Base-by-base conservation (phyloP, 2,888 invertebrate species). In the Rhyacophila evoluta region DNA sequence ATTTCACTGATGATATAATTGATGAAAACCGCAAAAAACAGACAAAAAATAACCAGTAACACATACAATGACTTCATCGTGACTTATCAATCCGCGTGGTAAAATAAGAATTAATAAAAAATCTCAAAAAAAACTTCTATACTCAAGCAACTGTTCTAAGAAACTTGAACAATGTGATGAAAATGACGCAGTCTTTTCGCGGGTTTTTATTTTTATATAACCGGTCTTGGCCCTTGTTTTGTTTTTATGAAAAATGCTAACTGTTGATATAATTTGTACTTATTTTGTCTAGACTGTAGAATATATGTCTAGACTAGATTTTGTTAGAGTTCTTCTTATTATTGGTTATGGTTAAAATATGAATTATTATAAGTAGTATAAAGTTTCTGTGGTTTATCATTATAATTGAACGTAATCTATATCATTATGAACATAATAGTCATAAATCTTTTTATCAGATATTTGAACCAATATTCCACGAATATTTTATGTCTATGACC, bases 151-250 rank as follows among this genome's bases (percentile, higher is more conserved):
- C 19, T 10, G 10, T 55, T 55, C 55, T 19, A 10, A 55, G 55
- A 55, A 55, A 33, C 29, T 33, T 6, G 6, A 33, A 33, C 6
- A 33, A 33, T 4, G 10, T 19, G 25, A 25, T 55, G 25, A 55
- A 55, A 19, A 19, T 55, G 55, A 55, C 55, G 55, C 55, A 55
- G 55, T 55, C 19, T 25, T 55, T 25, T 19, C 8, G 55, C 10
- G 25, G 1, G 6, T 55, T 41, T 55, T 55, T 55, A 25, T 55
- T 5, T 19, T 55, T 25, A 25, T 2, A 55, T 10, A 55, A 55
- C 55, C 55, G 19, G 55, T 55, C 19, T 55, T 55, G 55, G 55
- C 55, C 55, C 55, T 55, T 55, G 55, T 55, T 55, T 55, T 33
- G 6, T 33, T 41, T 55, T 55, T 55, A 55, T 10, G 6, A 8